Conservation (phyloP, 2,113 vertebrate species). For the Forbesichthys agassizii region DNA sequence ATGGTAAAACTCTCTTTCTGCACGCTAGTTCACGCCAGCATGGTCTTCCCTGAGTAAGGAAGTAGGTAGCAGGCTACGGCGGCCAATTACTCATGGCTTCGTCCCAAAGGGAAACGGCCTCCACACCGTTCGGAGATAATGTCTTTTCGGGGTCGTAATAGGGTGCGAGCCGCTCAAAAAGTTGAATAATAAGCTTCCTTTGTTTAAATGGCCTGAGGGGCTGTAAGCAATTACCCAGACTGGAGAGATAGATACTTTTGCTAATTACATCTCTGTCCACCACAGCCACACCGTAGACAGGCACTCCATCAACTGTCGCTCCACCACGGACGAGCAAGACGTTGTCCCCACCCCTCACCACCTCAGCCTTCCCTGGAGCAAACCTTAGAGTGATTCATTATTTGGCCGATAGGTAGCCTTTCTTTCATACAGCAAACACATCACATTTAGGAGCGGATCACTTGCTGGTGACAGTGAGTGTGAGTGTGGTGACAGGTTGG, state of each 20-base stretch:
- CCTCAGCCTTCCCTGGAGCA: conserved; percentile 11
- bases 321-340: conserved; percentile 22
- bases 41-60: conserved; percentile 38
- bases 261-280: conserved; percentile 65
- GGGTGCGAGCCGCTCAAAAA: conserved; percentile 48
- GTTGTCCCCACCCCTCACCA: conserved; percentile 11
- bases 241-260: conserved; percentile 56
- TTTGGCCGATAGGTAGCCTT: conserved; percentile 38
- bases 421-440: conserved; percentile 41
- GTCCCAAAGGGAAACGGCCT: conserved; percentile 45
- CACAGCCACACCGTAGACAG: conserved; percentile 42
- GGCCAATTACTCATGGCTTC: conserved; percentile 41
- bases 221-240: conserved; percentile 68
- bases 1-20: neutral
- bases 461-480: conserved; percentile 38
- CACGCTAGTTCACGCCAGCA: conserved; percentile 11
- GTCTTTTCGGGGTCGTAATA: conserved; percentile 46
- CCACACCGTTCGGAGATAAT: conserved; percentile 39
- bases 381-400: conserved; percentile 30
- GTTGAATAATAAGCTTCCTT: conserved; percentile 64
- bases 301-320: conserved; percentile 46
- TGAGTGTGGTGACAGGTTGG: conserved; percentile 22
- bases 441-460: conserved; percentile 41
- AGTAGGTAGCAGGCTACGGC: conserved; percentile 33
- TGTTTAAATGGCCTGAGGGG: conserved; percentile 64